Percentiles rank a stretch among this genome's conserved stretches.
phyloP scores from a whole-genome alignment of 2,888 invertebrate species.

The Amphipoea lucens region DNA sequence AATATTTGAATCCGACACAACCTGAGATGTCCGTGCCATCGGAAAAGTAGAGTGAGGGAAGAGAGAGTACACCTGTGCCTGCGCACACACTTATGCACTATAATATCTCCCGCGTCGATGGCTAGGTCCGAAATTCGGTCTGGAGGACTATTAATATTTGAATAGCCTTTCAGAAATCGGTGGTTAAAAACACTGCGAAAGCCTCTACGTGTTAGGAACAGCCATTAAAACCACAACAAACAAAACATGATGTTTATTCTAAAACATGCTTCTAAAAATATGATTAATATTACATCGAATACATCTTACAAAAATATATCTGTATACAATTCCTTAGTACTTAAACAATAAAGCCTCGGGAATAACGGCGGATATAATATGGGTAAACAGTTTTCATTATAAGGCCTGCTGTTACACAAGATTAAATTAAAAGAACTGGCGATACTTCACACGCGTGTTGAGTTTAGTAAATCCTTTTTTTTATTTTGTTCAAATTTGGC shows the following conservation, averaged over 20 bases:
- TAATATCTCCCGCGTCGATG: neutral
- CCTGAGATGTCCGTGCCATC: neutral
- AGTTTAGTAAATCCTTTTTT: neutral
- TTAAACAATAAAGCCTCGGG: constrained; percentile 69
- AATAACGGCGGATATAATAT: constrained; percentile 53
- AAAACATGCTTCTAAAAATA: constrained; percentile 85
- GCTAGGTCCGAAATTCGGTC: neutral
- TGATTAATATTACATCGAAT: constrained; percentile 76
- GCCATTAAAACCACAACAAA: constrained; percentile 89
- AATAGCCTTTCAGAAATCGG: constrained; percentile 24
- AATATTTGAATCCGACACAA: neutral
- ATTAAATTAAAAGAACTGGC: neutral
- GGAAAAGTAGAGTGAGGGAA: neutral
- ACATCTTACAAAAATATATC: constrained; percentile 75
- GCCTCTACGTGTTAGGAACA: constrained; percentile 80
- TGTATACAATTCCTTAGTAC: constrained; percentile 74
- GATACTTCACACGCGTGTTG: neutral
- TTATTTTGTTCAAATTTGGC: neutral
- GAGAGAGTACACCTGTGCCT: neutral
- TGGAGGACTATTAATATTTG: neutral
- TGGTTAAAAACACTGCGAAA: constrained; percentile 58
- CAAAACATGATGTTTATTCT: constrained; percentile 88
- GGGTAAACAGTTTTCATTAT: constrained; percentile 9
- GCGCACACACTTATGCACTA: neutral
- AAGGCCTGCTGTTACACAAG: neutral